Evolutionary conservation across 2,113 vertebrate genomes (phyloP).

Genomic region (Thalassoma bifasciatum): DNA sequence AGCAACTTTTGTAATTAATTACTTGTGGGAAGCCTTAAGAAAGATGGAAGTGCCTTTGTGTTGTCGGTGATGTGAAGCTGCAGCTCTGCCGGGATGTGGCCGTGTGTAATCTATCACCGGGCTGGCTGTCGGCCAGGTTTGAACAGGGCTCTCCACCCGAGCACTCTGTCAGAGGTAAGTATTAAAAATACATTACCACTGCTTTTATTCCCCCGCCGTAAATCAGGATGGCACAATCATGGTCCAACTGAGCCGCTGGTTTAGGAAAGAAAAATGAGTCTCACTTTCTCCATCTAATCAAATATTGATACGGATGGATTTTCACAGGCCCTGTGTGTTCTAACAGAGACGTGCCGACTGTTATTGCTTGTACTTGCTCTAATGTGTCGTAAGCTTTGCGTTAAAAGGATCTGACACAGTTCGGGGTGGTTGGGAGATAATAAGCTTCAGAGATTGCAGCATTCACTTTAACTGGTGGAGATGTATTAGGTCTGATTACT

Average conservation of each 20-base stretch:
- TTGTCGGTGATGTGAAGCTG: constrained; percentile 25
- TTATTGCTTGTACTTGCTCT: constrained; percentile 41
- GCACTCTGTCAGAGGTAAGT: constrained; percentile 49
- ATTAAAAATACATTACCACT: constrained; percentile 69
- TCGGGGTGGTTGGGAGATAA: constrained; percentile 9
- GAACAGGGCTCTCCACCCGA: constrained; percentile 30
- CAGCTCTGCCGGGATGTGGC: constrained; percentile 40
- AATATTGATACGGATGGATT: constrained; percentile 55
- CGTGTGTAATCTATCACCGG: constrained; percentile 69
- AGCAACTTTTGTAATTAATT: constrained; percentile 33
- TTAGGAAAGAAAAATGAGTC: constrained; percentile 35
- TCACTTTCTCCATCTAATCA: constrained; percentile 46
- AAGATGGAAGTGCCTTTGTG: constrained; percentile 16
- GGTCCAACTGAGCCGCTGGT: constrained; percentile 19
- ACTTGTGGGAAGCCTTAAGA: constrained; percentile 11
- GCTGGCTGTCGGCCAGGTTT: constrained; percentile 56
- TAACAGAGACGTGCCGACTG: constrained; percentile 13
- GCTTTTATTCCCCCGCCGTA: constrained; percentile 56
- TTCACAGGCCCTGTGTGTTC: constrained; percentile 28
- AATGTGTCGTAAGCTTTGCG: constrained; percentile 40
- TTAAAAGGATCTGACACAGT: constrained; percentile 31
- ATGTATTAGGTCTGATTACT: background rate
- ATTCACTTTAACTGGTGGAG: background rate
- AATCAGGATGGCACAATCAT: constrained; percentile 43
- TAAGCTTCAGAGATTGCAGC: constrained; percentile 6